These are phyloP conservation scores for Dromiciops gliroides DNA, from an alignment of 2,113 vertebrate genomes.

Conservation along the genomic window DNA sequence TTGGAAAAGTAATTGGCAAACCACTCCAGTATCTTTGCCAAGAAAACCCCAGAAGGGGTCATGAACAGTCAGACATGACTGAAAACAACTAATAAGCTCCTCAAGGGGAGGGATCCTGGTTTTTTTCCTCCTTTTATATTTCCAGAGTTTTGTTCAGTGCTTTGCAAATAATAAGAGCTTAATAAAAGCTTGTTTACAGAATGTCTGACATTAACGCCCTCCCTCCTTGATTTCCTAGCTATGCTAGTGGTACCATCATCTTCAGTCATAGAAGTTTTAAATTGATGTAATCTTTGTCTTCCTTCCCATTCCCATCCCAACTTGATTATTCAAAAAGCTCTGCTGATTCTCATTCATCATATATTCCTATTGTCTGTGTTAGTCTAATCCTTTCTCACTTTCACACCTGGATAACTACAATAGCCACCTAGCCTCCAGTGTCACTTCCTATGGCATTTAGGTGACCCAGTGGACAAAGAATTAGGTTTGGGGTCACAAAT, in stretches of 20 bases:
- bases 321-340: not conserved
- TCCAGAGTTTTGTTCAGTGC: not conserved
- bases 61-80: not conserved
- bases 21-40: too few relatives aligned
- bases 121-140: not conserved
- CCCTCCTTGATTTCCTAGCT: not conserved
- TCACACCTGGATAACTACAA: not conserved
- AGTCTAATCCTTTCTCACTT: not conserved
- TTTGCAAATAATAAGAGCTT: not conserved
- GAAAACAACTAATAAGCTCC: not conserved
- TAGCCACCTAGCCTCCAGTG: not conserved
- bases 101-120: not conserved
- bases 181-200: not conserved
- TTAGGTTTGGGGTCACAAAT: not conserved
- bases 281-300: not conserved
- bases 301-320: not conserved
- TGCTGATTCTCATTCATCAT: not conserved
- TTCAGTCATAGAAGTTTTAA: not conserved
- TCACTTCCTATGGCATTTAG: not conserved
- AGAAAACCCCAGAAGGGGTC: too few relatives aligned
- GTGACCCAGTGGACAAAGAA: not conserved
- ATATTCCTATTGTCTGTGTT: not conserved
- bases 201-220: not conserved
- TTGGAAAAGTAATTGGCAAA: too few relatives aligned
- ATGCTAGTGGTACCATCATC: not conserved